These are phyloP conservation scores for Toxotes jaculatrix DNA, from an alignment of 2,113 vertebrate genomes.

Conservation along the genomic window DNA sequence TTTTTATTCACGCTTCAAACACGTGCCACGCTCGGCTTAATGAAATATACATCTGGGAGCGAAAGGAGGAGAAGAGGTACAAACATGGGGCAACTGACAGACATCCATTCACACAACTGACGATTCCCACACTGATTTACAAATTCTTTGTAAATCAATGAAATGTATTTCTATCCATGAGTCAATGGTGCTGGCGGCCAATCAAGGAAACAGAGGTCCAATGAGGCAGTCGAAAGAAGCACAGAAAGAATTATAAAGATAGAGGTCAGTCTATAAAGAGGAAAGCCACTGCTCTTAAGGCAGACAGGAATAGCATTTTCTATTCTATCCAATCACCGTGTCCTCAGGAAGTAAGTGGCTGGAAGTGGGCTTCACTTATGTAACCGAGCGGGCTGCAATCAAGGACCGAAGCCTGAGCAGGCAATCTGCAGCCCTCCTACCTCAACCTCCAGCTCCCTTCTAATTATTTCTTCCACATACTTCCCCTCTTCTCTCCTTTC, in stretches of 20 bases:
- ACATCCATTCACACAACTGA: not conserved
- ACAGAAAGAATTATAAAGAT: conserved; percentile 29
- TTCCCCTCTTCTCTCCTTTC: not conserved
- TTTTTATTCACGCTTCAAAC: conserved; percentile 41
- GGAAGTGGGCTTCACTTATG: conserved; percentile 29
- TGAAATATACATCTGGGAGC: conserved; percentile 4
- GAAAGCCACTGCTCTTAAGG: not conserved
- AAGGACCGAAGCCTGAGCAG: conserved; percentile 32
- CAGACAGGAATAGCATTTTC: conserved; percentile 31
- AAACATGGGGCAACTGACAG: not conserved
- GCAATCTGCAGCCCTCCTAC: conserved; percentile 49
- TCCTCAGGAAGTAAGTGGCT: conserved; percentile 28
- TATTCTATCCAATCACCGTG: conserved; percentile 38
- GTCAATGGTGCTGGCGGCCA: conserved; percentile 20
- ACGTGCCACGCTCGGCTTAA: not conserved
- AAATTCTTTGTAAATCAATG: conserved; percentile 24
- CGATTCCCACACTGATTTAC: conserved; percentile 8
- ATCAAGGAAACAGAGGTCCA: conserved; percentile 41
- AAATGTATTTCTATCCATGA: conserved; percentile 3
- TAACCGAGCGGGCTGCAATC: conserved; percentile 62
- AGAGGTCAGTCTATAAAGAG: conserved; percentile 12
- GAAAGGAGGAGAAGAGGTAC: not conserved
- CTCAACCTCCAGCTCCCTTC: conserved; percentile 15
- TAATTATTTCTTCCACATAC: conserved; percentile 54
- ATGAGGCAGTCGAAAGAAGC: not conserved